Conservation (phyloP, 2,888 invertebrate species). For the Melanostoma mellinum region DNA sequence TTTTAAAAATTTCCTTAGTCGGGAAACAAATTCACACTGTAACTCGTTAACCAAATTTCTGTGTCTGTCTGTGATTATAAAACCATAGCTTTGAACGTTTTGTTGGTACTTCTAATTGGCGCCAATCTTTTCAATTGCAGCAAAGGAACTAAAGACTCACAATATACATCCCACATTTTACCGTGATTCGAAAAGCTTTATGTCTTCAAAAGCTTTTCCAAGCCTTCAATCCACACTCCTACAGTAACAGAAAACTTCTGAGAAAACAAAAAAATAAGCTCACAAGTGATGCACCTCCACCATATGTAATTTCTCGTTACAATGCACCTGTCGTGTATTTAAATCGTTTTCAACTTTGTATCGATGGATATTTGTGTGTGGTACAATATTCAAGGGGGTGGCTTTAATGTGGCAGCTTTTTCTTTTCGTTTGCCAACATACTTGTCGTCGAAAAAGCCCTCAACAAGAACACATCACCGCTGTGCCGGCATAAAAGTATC, state of each 20-base stretch:
- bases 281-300: constrained; percentile 30
- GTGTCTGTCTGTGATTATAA: background rate
- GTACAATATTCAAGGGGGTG: background rate
- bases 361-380: constrained; percentile 24
- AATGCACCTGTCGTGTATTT: constrained; percentile 24
- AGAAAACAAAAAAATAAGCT: constrained; percentile 15
- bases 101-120: constrained; percentile 21
- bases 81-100: background rate
- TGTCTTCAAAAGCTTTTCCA: constrained; percentile 50
- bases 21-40: background rate
- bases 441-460: constrained; percentile 50
- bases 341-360: background rate
- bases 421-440: background rate
- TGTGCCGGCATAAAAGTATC: constrained; percentile 63
- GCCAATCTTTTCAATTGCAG: constrained; percentile 47
- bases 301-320: constrained; percentile 39
- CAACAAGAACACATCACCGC: background rate
- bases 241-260: background rate
- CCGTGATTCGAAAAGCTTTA: constrained; percentile 33
- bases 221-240: background rate
- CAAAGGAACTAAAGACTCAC: background rate
- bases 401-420: constrained; percentile 26
- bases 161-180: background rate
- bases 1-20: too few species aligned
- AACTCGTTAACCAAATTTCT: constrained; percentile 1